Conservation (phyloP, 2,888 invertebrate species). For the Ypsolopha scabrella region DNA sequence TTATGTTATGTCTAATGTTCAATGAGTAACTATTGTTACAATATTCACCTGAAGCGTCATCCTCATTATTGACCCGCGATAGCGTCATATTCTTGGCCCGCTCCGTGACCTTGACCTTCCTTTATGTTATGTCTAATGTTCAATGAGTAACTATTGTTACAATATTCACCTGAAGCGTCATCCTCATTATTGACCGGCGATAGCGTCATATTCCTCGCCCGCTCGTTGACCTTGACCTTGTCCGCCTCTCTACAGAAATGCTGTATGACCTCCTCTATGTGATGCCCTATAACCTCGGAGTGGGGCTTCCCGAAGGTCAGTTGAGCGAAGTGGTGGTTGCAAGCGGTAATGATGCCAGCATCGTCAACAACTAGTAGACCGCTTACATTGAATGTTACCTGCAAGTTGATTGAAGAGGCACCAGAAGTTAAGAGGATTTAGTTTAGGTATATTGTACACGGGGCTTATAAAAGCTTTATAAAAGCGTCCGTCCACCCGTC, state of each 20-base stretch:
- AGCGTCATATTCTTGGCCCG: slow-evolving; percentile 64
- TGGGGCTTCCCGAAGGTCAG: slow-evolving; percentile 74
- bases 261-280: slow-evolving; percentile 69
- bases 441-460: neutral
- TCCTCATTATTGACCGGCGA: slow-evolving; percentile 66
- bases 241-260: slow-evolving; percentile 73
- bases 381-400: slow-evolving; percentile 74
- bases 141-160: too few species aligned
- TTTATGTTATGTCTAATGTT: too few species aligned
- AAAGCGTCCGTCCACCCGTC: neutral
- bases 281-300: slow-evolving; percentile 68
- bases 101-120: neutral
- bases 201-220: slow-evolving; percentile 64
- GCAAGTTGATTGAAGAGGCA: neutral
- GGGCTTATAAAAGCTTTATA: neutral
- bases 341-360: slow-evolving; percentile 72
- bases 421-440: too few species aligned
- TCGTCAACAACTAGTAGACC: slow-evolving; percentile 75
- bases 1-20: too few species aligned
- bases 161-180: neutral
- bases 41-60: neutral
- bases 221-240: slow-evolving; percentile 44
- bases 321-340: slow-evolving; percentile 76
- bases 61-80: slow-evolving; percentile 20
- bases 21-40: too few species aligned